These are phyloP conservation scores for Margaritifera margaritifera DNA, from an alignment of 2,888 invertebrate species.

Conservation along the genomic window DNA sequence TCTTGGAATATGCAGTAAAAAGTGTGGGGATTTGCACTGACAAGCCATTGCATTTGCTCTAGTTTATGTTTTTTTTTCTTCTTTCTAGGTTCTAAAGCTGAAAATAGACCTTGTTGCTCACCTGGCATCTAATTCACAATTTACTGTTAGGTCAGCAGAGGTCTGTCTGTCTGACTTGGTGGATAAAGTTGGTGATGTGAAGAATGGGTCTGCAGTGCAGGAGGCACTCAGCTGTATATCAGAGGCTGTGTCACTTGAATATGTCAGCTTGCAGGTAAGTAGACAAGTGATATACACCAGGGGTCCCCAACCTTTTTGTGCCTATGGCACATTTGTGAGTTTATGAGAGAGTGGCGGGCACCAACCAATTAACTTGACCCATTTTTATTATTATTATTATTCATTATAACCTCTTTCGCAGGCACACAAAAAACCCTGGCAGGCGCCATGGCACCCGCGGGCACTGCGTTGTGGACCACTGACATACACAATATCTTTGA, in stretches of 20 bases:
- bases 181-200: conserved; percentile 88
- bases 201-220: conserved; percentile 82
- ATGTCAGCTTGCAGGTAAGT: conserved; percentile 79
- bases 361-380: no score
- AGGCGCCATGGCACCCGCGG: no score
- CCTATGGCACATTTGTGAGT: no score
- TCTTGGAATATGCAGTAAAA: no score
- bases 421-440: no score
- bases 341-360: no score
- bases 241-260: conserved; percentile 85
- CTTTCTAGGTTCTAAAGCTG: conserved; percentile 81
- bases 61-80: conserved; percentile 9
- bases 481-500: no score
- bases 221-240: conserved; percentile 84
- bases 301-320: no score
- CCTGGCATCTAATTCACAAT: conserved; percentile 80
- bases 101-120: conserved; percentile 86
- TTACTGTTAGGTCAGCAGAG: conserved; percentile 81
- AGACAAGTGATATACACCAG: background rate
- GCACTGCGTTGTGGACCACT: no score
- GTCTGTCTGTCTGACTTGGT: conserved; percentile 85
- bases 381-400: no score
- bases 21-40: no score
- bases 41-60: background rate
- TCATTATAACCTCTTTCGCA: no score